Base-by-base conservation (phyloP, 1,140 invertebrate species). In the Danaus plexippus region DNA sequence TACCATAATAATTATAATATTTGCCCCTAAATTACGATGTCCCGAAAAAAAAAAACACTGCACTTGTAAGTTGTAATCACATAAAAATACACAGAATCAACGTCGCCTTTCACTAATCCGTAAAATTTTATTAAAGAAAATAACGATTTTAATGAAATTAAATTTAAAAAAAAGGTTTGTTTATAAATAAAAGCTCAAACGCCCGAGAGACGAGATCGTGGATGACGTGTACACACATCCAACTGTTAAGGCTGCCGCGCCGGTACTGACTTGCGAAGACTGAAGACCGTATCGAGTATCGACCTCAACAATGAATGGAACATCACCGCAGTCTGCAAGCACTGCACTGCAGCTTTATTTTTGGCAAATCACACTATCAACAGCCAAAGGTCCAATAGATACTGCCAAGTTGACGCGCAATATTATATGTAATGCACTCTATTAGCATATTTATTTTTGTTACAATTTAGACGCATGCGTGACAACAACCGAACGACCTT, bases 321-420 rank as follows among this genome's bases (percentile, higher is more conserved):
- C 67, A 73, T 67, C 71, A 64, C 80, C 77, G 79, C 78, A 81
- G 73, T 75, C 64, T 82, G 79, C 81, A 85, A 82, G 76, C 71
- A 80, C 81, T 83, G 81, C 81, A 83, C 69, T 85, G 81, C 81
- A 85, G 81, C 69, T 77, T 81, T 85, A 81, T 82, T 85, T 80
- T 79, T 85, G 81, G 79, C 79, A 84, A 65, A 66, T 57, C 69
- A 77, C 71, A 70, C 71, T 71, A 73, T 44, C 56, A 32, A 57
- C 59, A 54, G 57, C 67, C 48, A 32, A 32, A 32, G 22, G 22
- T 59, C 55, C 50, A 57, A 60, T 63, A 65, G 63, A 66, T 57
- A 69, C 51, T 75, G 75, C 75, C 75, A 80, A 75, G 64, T 55
- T 69, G 66, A 68, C 58, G 58, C 54, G 52, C 52, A 57, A 47